These are phyloP conservation scores for Mamestra configurata DNA, from an alignment of 1,140 invertebrate genomes.

Conservation along the genomic window DNA sequence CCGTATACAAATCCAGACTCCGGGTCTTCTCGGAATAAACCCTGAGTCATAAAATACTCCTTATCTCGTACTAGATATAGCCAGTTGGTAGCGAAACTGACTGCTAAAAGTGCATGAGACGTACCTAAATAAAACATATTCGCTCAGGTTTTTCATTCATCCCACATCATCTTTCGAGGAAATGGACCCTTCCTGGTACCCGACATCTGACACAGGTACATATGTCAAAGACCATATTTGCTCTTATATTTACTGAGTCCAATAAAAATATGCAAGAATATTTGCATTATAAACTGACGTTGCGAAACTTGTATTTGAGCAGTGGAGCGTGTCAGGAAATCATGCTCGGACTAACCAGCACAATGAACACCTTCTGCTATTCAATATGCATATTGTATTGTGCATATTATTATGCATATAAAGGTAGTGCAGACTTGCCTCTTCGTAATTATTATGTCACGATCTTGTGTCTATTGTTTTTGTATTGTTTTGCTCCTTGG, in stretches of 20 bases:
- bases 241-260: conserved; percentile 14
- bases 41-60: no score
- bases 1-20: no score
- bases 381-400: conserved; percentile 6
- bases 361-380: not conserved
- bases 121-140: no score
- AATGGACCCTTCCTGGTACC: no score
- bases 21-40: no score
- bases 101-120: no score
- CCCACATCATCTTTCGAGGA: no score
- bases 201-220: not conserved
- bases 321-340: conserved; percentile 23
- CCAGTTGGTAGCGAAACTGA: no score
- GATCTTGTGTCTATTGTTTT: not conserved
- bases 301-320: conserved; percentile 28
- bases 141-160: no score
- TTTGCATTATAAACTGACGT: conserved; percentile 39
- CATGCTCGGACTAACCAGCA: not conserved
- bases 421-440: not conserved
- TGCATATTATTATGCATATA: not conserved
- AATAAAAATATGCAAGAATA: conserved; percentile 48
- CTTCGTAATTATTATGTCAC: not conserved
- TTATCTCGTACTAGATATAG: no score
- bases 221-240: not conserved
- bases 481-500: not conserved